Base-by-base conservation (phyloP, 2,797 vertebrate genomes). In the Perodicticus potto region DNA sequence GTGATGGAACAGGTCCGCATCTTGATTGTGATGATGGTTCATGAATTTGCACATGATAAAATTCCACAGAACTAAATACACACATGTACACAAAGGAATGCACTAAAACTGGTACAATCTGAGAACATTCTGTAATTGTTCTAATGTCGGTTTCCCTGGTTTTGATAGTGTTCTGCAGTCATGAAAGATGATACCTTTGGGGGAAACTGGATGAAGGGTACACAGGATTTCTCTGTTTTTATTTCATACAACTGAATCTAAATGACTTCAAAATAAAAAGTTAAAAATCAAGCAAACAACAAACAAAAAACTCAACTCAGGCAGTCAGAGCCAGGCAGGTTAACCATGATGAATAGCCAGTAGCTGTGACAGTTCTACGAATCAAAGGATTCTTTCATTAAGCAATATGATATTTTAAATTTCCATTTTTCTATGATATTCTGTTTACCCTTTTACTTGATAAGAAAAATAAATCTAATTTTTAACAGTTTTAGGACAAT, bases 191-290 rank as follows among this genome's bases (percentile, higher is more conserved):
- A 57, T 45, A 91, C 17, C 57, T 49, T 23, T 53, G 69, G 61
- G 34, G 14, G 27, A 57, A 65, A 43, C 29, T 4, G 11, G 37
- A 29, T 14, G n/a, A 94, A 89, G 22, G 16, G 27, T 25, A 67
- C 16, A 19, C 29, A 94, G n/a, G 23, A 89, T 80, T 85, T 65
- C 86, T 61, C 67, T 61, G 70, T 83, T 76, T 57, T 80, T 80
- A 57, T 80, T 37, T 78, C 76, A 34, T 57, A 37, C 22, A 57
- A 16, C n/a, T 78, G 76, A n/a, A 14, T 55, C 22, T 53, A 53
- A 53, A 53, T 57, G 76, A 55, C 13, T 84, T 63, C 25, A 70
- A 86, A 92, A 70, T 74, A 12, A 61, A 82, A 81, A 85, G 19
- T 73, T 65, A 49, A 70, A 86, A 86, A 78, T 2, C 32, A 76